phyloP scores from a whole-genome alignment of 2,888 invertebrate genomes.

The Subacronicta megacephala region DNA sequence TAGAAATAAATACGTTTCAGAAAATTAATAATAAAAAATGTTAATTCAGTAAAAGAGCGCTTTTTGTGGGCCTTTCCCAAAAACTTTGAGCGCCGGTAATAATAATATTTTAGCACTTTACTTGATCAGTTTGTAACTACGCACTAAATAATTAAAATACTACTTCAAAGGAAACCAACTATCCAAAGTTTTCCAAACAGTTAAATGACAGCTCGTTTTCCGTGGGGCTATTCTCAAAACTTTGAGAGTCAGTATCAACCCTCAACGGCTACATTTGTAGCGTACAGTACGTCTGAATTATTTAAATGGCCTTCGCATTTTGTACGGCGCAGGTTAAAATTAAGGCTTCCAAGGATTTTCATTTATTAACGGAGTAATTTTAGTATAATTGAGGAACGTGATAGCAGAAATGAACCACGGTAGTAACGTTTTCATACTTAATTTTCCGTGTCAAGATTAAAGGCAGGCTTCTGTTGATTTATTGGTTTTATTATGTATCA shows the following conservation, averaged over 20 bases:
- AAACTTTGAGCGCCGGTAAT: too few relatives aligned
- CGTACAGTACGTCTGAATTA: conserved; percentile 65
- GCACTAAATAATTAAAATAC: background rate
- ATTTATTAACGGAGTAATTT: conserved; percentile 76
- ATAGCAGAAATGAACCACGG: conserved; percentile 35
- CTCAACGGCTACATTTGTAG: conserved; percentile 51
- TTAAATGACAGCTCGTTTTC: too few relatives aligned
- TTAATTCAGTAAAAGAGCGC: too few relatives aligned
- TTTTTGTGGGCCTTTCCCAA: too few relatives aligned
- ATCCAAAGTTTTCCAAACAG: background rate
- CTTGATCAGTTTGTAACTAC: background rate
- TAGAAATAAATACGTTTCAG: too few relatives aligned
- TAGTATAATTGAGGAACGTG: conserved; percentile 66
- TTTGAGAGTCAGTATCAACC: conserved; percentile 46
- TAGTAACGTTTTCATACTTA: conserved; percentile 52
- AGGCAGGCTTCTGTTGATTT: conserved; percentile 20
- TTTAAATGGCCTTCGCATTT: conserved; percentile 62
- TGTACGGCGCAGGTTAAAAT: conserved; percentile 66
- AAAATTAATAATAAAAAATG: too few relatives aligned
- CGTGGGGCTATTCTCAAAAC: conserved; percentile 22
- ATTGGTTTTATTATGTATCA: conserved; percentile 12
- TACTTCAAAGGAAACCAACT: background rate
- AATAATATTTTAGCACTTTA: background rate
- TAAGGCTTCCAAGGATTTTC: conserved; percentile 67
- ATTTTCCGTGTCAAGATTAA: conserved; percentile 56